Evolutionary conservation across 1,140 invertebrate species (phyloP), one percentile per base, ranked within the genome.

Genomic region (Phymastichus coffea): DNA sequence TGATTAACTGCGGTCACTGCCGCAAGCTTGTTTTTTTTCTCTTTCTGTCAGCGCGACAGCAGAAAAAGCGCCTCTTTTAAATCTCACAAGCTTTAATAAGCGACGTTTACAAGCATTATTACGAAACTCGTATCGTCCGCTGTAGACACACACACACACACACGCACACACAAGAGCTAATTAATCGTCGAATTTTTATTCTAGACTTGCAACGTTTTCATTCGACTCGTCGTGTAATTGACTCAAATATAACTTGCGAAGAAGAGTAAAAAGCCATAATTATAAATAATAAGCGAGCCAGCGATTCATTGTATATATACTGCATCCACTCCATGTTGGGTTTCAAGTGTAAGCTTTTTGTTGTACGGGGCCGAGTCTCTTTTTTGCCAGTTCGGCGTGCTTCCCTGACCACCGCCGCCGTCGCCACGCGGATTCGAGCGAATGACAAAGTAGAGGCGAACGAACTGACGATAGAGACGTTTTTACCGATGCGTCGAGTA

Each of bases 231-330:
- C 26, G 37, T n/a, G 2, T 51, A 57, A 57, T 57, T 57, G 37
- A 35, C 35, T 54, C 35, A 58, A 70, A n/a, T n/a, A n/a, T n/a
- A n/a, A n/a, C n/a, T n/a, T n/a, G n/a, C n/a, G n/a, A n/a, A n/a
- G n/a, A n/a, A n/a, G n/a, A n/a, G n/a, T n/a, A 70, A 73, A 74
- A 74, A 71, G 73, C 65, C 69, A 71, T 76, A 74, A 72, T 74
- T 71, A 52, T 52, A 70, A 70, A 75, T 71, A 72, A 74, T 69
- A 71, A 74, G 73, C 67, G 67, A 72, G 66, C 51, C 68, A 63
- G 63, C 43, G 20, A 22, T 54, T 33, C 22, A 40, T 54, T 44
- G 22, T 46, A 23, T 46, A 14, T 26, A 22, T 22, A 26, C 44
- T n/a, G 35, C 28, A 35, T 15, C 15, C 61, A 66, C 67, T 64